phyloP scores from a whole-genome alignment of 2,797 vertebrate species.

The Trachops cirrhosus region DNA sequence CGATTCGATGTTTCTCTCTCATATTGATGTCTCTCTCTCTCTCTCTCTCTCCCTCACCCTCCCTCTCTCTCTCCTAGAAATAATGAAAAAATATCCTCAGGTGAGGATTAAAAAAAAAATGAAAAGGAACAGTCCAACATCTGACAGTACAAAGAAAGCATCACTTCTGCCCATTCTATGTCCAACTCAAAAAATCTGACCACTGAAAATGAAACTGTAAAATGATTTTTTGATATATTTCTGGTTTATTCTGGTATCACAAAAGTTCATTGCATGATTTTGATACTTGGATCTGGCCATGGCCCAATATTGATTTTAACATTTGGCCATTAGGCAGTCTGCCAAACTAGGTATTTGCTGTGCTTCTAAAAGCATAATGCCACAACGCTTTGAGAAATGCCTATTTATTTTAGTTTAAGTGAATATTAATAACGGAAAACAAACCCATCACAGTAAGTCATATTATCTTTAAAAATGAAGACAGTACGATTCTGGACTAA shows the following conservation, averaged over 20 bases:
- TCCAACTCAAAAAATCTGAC: background rate
- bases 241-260: background rate
- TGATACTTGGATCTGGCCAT: background rate
- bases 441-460: background rate
- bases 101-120: background rate
- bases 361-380: background rate
- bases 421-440: background rate
- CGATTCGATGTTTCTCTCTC: background rate
- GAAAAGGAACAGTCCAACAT: background rate
- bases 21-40: background rate
- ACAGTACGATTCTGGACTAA: background rate
- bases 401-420: background rate
- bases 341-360: background rate
- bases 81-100: background rate
- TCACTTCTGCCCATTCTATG: background rate
- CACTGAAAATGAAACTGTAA: background rate
- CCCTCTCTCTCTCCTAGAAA: background rate
- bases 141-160: background rate
- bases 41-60: too few species aligned
- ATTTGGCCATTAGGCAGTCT: background rate
- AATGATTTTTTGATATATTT: background rate
- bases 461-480: constrained; percentile 20
- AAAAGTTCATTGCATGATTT: background rate
- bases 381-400: background rate
- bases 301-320: background rate